These are phyloP conservation scores for Platysternon megacephalum DNA, from an alignment of 2,113 vertebrate species.

Conservation along the genomic window DNA sequence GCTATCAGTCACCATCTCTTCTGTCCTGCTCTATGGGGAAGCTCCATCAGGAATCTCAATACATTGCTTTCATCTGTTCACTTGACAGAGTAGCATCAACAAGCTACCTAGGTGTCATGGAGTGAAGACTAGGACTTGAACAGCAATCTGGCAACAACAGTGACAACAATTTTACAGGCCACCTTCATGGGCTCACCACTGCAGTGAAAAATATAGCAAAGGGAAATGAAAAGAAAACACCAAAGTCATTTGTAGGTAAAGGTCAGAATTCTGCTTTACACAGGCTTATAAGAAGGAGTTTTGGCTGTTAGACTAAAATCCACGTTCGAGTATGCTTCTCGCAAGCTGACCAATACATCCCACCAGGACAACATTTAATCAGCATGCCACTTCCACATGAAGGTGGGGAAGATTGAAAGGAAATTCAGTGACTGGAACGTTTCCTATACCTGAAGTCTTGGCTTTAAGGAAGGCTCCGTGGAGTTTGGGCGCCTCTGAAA, in stretches of 20 bases:
- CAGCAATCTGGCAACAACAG: background rate
- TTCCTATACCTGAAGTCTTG: background rate
- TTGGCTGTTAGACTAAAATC: background rate
- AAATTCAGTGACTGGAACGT: rapidly evolving
- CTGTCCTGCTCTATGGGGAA: background rate
- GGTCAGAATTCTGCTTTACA: background rate
- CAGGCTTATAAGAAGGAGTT: background rate
- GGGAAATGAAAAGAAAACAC: background rate
- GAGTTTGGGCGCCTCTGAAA: background rate
- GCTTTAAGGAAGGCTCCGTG: rapidly evolving
- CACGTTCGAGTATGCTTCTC: background rate
- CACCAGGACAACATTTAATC: background rate
- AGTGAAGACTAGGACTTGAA: background rate
- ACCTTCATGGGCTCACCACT: background rate
- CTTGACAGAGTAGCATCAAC: background rate
- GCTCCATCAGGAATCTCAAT: background rate
- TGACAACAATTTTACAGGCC: background rate
- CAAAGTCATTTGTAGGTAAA: background rate
- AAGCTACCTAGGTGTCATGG: too few relatives aligned
- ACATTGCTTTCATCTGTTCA: background rate
- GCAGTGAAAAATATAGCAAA: background rate
- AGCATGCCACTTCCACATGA: background rate
- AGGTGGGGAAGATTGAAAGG: background rate
- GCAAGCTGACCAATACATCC: background rate
- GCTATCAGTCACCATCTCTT: background rate